These are phyloP conservation scores for Camelus dromedarius DNA, from an alignment of 2,113 vertebrate species.

Conservation along the genomic window DNA sequence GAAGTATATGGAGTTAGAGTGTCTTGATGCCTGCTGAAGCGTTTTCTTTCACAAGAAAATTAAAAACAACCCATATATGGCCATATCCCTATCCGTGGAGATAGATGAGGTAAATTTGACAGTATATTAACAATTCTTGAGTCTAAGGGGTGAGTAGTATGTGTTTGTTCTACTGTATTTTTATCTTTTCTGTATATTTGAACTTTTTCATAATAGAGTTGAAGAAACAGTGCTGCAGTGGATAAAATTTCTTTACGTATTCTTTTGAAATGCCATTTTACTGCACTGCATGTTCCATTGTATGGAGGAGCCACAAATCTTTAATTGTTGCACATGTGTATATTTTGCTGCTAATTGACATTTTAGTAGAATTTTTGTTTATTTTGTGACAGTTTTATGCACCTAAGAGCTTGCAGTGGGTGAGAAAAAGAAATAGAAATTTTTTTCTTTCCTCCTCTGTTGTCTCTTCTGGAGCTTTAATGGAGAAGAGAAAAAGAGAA, in stretches of 20 bases:
- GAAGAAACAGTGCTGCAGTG: background rate
- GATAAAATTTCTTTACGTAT: background rate
- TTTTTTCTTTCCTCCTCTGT: background rate
- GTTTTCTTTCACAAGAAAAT: background rate
- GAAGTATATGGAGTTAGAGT: background rate
- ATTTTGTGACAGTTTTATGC: constrained; percentile 25
- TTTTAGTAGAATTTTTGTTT: constrained; percentile 24
- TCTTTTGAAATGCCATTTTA: constrained; percentile 16
- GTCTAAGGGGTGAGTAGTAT: background rate
- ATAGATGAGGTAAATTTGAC: background rate
- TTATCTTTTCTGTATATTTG: background rate
- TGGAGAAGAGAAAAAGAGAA: background rate
- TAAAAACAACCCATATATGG: background rate
- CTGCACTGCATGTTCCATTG: background rate
- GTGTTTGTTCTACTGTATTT: background rate
- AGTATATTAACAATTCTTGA: background rate
- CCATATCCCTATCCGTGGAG: background rate
- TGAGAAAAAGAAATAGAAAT: background rate
- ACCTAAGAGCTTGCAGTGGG: background rate
- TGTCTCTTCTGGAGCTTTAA: background rate
- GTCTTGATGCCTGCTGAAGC: background rate
- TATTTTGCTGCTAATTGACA: constrained; percentile 1
- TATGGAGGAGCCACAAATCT: background rate
- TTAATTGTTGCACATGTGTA: background rate
- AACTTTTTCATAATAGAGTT: background rate